Conservation (phyloP, 2,888 invertebrate genomes). For the Clanis bilineata region DNA sequence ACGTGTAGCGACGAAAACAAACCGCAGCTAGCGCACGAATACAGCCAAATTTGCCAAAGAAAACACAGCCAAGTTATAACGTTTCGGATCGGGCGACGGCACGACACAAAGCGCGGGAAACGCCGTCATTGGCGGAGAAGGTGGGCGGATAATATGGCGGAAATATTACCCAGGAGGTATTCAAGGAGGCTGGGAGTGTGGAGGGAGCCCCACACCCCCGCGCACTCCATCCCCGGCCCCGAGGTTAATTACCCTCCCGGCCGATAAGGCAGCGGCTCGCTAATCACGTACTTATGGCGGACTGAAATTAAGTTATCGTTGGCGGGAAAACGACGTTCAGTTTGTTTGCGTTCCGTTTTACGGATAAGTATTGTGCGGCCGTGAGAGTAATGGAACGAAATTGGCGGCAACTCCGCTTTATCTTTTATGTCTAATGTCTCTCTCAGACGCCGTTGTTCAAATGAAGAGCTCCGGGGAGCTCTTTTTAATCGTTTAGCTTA, state of each 20-base stretch:
- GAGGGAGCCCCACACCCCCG: constrained; percentile 40
- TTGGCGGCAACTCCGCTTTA: constrained; percentile 76
- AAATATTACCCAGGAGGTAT: constrained; percentile 80
- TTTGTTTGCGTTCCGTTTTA: constrained; percentile 81
- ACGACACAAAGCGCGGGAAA: constrained; percentile 81
- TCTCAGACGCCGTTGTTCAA: constrained; percentile 72
- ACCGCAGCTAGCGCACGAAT: constrained; percentile 67
- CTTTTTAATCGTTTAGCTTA: constrained; percentile 77
- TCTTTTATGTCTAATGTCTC: constrained; percentile 56
- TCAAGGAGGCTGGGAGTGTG: constrained; percentile 67
- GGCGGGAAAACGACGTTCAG: constrained; percentile 77
- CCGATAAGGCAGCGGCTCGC: constrained; percentile 82
- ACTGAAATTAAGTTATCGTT: constrained; percentile 82
- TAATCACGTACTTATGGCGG: constrained; percentile 82
- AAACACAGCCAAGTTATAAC: constrained; percentile 72
- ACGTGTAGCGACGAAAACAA: constrained; percentile 72
- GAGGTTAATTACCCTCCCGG: constrained; percentile 81
- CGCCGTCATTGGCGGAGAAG: constrained; percentile 77
- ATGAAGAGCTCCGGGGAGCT: constrained; percentile 56
- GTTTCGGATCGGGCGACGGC: constrained; percentile 74
- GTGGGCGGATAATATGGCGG: constrained; percentile 82
- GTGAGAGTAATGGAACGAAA: constrained; percentile 77
- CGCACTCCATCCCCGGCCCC: constrained; percentile 49
- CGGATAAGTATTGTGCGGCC: constrained; percentile 74
- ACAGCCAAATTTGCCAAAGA: constrained; percentile 77